These are phyloP conservation scores for Hecatera dysodea DNA, from an alignment of 2,888 invertebrate species.

Conservation along the genomic window DNA sequence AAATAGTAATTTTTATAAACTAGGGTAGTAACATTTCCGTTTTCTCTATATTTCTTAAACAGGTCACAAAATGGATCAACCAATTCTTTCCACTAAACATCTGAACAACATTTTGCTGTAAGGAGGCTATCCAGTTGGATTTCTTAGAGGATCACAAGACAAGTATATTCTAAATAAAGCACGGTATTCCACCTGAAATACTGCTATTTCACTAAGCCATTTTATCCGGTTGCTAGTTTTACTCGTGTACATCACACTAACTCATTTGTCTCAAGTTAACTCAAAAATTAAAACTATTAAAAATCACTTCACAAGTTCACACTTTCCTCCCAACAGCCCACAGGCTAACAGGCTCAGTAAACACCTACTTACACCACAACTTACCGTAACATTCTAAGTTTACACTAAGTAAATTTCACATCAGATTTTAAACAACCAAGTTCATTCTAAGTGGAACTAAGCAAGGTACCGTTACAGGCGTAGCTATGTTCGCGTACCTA, in stretches of 20 bases:
- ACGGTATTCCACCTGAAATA: not conserved
- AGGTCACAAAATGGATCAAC: not conserved
- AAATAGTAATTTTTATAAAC: no score
- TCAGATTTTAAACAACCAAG: constrained; percentile 29
- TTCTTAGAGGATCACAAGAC: not conserved
- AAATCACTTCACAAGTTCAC: no score
- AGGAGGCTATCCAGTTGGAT: not conserved
- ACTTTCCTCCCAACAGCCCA: not conserved
- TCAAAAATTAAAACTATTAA: not conserved
- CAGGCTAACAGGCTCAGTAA: no score
- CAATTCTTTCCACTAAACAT: constrained; percentile 26
- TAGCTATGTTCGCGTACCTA: constrained; percentile 78
- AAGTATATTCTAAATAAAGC: not conserved
- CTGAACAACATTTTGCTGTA: constrained; percentile 2
- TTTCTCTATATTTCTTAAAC: not conserved
- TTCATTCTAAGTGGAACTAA: constrained; percentile 58
- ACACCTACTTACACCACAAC: not conserved
- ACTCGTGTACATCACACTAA: not conserved
- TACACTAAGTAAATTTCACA: constrained; percentile 21
- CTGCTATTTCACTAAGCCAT: no score
- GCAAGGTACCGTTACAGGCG: constrained; percentile 76
- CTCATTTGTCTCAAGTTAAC: not conserved
- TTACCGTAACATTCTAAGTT: not conserved
- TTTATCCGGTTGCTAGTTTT: not conserved
- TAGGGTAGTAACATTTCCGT: not conserved